Conservation (phyloP, 1,140 invertebrate genomes). For the Orius insidiosus region DNA sequence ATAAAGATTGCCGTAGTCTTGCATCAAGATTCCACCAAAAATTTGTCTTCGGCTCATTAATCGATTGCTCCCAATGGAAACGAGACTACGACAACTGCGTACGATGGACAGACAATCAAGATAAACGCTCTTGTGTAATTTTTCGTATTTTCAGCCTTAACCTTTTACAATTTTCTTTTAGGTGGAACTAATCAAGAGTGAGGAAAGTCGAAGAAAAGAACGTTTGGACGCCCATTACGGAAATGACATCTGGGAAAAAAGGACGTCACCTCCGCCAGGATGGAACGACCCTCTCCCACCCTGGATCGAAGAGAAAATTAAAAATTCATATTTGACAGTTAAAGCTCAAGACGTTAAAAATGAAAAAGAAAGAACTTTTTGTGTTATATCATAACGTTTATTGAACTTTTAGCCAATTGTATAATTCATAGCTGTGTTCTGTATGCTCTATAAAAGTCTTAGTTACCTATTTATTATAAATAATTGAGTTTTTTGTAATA, state of each 20-base stretch:
- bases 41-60: slow-evolving; percentile 52
- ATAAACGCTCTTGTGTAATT: slow-evolving; percentile 47
- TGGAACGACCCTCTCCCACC: slow-evolving; percentile 64
- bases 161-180: slow-evolving; percentile 25
- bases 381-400: neutral
- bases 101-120: slow-evolving; percentile 40
- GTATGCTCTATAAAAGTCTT: neutral
- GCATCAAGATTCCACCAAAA: slow-evolving; percentile 67
- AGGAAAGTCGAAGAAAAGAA: slow-evolving; percentile 38
- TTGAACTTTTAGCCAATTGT: neutral
- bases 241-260: slow-evolving; percentile 62
- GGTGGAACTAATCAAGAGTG: slow-evolving; percentile 50
- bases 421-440: neutral
- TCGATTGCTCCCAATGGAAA: slow-evolving; percentile 63
- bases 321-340: slow-evolving; percentile 42
- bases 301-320: slow-evolving; percentile 44
- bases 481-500: too few relatives aligned
- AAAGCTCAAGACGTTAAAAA: slow-evolving; percentile 43
- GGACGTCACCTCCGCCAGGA: slow-evolving; percentile 51
- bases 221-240: slow-evolving; percentile 44
- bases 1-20: slow-evolving; percentile 53
- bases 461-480: too few relatives aligned
- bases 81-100: slow-evolving; percentile 55
- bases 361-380: slow-evolving; percentile 1
- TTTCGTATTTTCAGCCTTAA: neutral